Base-by-base conservation (phyloP, 2,797 vertebrate species). In the Catharus ustulatus region DNA sequence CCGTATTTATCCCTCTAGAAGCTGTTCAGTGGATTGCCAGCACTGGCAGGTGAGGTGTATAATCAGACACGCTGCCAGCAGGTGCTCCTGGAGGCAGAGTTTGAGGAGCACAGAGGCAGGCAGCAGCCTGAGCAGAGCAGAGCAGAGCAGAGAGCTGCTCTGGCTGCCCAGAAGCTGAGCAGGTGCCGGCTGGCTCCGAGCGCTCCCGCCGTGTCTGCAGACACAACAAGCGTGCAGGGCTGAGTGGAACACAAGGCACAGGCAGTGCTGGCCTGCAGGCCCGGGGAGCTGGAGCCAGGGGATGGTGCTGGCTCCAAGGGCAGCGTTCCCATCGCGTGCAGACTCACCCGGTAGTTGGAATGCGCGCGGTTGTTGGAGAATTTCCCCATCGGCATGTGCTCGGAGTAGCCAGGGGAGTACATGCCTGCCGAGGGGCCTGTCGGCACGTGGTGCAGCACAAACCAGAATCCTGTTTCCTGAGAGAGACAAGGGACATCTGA, bases 381-480 rank as follows among this genome's bases (percentile, higher is more conserved):
- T 42, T 92, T 98, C 67, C 99, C 99, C 98, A 99, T 98, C 0
- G 99, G 99, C 63, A 98, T 97, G 97, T 98, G 99, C 87, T 99
- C 99, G 0, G 99, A 98, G 87, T 97, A 98, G 87, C 99, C 99
- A 0, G 99, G 99, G 32, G 99, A 98, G 69, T 99, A 99, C 97
- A 98, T 98, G 17, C 99, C 99, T 9, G 98, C 98, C 0, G 99
- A 99, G 38, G 99, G 99, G 40, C 99, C 99, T 0, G 99, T 99
- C 0, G 99, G 99, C 45, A 99, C 98, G 2, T 99, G 99, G 97
- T 99, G 99, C 96, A 99, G 99, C 82, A 99, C 98, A 93, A 99
- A 99, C 99, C 99, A 99, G 97, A 99, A 99, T 22, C 99, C 99
- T 0, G 99, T 99, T 97, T 99, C 99, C 99, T 99, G 97, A 43